phyloP scores from a whole-genome alignment of 2,888 invertebrate species.

The Cylindroiulus punctatus region DNA sequence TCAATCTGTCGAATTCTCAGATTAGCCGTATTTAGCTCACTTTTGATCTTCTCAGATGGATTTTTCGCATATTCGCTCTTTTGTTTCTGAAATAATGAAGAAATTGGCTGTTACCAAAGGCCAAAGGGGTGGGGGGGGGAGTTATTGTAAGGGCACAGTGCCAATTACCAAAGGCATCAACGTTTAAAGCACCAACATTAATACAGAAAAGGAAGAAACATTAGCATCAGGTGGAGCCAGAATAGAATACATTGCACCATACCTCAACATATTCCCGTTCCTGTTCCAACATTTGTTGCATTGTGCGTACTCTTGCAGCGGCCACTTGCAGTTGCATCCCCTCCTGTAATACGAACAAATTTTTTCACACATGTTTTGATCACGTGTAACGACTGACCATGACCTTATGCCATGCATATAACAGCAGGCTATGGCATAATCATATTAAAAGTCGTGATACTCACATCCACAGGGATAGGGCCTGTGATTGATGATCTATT shows the following conservation, averaged over 20 bases:
- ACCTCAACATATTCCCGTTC: constrained; percentile 84
- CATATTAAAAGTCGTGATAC: constrained; percentile 65
- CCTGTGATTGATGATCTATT: constrained; percentile 64
- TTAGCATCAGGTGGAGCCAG: neutral
- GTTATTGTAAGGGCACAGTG: too few species aligned
- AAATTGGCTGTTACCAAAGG: neutral
- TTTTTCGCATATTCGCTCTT: constrained; percentile 73
- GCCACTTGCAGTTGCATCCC: constrained; percentile 83
- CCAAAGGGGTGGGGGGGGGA: too few species aligned
- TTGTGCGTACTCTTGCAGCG: constrained; percentile 82
- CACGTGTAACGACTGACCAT: neutral
- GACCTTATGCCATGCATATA: neutral
- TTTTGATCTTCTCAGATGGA: constrained; percentile 66
- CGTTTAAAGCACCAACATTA: neutral
- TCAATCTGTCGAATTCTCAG: constrained; percentile 73
- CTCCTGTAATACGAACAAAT: constrained; percentile 67
- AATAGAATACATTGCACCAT: neutral
- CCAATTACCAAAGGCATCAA: too few species aligned
- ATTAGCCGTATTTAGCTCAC: constrained; percentile 72
- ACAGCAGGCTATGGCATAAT: neutral
- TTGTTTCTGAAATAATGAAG: constrained; percentile 66
- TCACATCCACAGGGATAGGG: constrained; percentile 80
- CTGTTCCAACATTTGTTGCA: constrained; percentile 88
- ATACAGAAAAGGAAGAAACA: neutral
- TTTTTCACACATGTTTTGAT: neutral